These are phyloP conservation scores for Galagoides demidoff DNA, from an alignment of 2,797 vertebrate genomes.

Conservation along the genomic window DNA sequence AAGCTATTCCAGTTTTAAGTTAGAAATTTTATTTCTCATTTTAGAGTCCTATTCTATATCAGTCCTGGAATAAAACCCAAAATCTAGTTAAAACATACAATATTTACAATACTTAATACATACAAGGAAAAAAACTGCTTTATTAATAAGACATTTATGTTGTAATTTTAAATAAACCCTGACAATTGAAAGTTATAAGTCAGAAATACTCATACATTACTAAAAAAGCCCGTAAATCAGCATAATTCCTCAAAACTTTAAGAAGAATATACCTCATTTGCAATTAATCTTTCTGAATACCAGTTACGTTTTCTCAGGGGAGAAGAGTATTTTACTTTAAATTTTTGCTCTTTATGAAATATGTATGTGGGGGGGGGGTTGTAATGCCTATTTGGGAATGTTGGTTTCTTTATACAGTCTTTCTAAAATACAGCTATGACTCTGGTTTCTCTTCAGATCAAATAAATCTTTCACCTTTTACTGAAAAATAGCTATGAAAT, in stretches of 20 bases:
- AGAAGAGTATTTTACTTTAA: constrained; percentile 2
- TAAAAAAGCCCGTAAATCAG: background rate
- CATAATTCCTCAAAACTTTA: background rate
- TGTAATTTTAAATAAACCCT: background rate
- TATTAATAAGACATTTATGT: background rate
- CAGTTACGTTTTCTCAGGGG: background rate
- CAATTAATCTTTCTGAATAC: background rate
- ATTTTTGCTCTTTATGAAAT: constrained; percentile 41
- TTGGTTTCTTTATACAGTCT: background rate
- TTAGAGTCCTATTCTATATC: constrained; percentile 6
- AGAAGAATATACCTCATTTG: background rate
- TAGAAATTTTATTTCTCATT: constrained; percentile 16
- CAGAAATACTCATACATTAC: background rate
- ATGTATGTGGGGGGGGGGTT: background rate
- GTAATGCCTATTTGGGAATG: background rate
- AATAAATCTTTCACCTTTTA: no score
- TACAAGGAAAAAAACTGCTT: background rate
- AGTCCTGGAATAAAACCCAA: background rate
- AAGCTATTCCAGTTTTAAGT: constrained; percentile 11
- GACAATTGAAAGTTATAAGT: background rate
- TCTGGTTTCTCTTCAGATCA: no score
- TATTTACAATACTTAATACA: background rate
- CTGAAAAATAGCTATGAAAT: background rate
- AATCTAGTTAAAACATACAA: constrained; percentile 27
- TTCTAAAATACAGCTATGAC: background rate